A percentile compares a stretch with the other conserved stretches of the same genome.
phyloP scores from a whole-genome alignment of 1,140 invertebrate genomes.

The Danaus plexippus region DNA sequence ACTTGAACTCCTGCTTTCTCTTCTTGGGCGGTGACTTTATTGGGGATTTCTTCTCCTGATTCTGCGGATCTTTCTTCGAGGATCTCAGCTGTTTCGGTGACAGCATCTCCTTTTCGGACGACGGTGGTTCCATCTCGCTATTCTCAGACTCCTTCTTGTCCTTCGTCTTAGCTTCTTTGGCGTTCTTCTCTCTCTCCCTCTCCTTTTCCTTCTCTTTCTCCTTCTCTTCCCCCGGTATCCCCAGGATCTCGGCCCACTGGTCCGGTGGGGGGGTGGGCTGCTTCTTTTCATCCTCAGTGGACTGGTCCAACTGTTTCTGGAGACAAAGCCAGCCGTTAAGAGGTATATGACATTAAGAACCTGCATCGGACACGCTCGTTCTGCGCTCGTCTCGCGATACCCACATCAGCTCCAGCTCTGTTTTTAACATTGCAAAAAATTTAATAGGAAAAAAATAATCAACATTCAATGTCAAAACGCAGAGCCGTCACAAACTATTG shows the following conservation, averaged over 20 bases:
- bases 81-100: slow-evolving; percentile 53
- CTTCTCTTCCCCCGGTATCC: slow-evolving; percentile 50
- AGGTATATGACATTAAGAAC: slow-evolving; percentile 24
- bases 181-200: slow-evolving; percentile 24
- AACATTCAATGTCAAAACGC: too few relatives aligned
- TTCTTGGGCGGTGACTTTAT: slow-evolving; percentile 53
- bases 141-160: slow-evolving; percentile 22
- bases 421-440: too few relatives aligned
- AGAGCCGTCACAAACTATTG: not conserved
- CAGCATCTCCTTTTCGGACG: slow-evolving; percentile 31
- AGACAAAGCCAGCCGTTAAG: slow-evolving; percentile 24
- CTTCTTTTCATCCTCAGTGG: slow-evolving; percentile 43
- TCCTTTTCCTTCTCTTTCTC: slow-evolving; percentile 20
- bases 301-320: slow-evolving; percentile 41
- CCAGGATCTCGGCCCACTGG: slow-evolving; percentile 64
- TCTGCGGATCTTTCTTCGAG: slow-evolving; percentile 43
- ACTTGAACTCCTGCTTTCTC: slow-evolving; percentile 42
- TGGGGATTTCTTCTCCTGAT: slow-evolving; percentile 33
- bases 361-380: slow-evolving; percentile 42
- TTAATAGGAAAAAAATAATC: too few relatives aligned
- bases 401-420: not conserved
- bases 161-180: slow-evolving; percentile 16
- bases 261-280: slow-evolving; percentile 59
- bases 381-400: slow-evolving; percentile 13
- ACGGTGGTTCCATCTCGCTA: slow-evolving; percentile 21